Evolutionary conservation across 2,113 vertebrate genomes (phyloP).

Genomic region (Capricornis sumatraensis): DNA sequence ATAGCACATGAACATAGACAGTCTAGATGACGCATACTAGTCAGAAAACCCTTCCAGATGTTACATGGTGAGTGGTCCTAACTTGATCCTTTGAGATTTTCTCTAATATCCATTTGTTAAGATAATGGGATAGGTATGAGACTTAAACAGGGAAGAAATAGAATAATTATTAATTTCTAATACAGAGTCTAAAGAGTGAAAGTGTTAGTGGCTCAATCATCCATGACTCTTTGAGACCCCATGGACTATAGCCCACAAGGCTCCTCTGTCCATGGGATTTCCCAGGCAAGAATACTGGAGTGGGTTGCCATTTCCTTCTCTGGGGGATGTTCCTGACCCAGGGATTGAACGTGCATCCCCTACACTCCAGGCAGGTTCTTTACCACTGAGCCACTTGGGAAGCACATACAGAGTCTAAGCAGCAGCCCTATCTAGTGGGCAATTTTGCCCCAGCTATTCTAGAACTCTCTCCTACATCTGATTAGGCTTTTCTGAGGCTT

Average conservation of each 20-base stretch:
- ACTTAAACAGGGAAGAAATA: neutral
- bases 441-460: neutral
- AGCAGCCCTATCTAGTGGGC: neutral
- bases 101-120: neutral
- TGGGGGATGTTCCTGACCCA: neutral
- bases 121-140: neutral
- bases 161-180: neutral
- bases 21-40: neutral
- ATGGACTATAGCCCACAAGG: neutral
- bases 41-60: neutral
- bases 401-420: neutral
- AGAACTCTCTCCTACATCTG: neutral
- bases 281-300: neutral
- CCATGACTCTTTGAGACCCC: neutral
- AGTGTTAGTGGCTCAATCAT: neutral
- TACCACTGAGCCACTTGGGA: neutral
- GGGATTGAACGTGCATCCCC: neutral
- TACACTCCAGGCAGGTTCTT: neutral
- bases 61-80: neutral
- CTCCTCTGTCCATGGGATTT: neutral
- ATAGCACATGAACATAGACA: neutral
- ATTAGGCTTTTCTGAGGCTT: neutral
- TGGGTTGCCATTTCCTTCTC: neutral
- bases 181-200: neutral
- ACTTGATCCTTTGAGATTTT: constrained; percentile 4